phyloP scores from a whole-genome alignment of 2,888 invertebrate genomes.

The Blera fallax region DNA sequence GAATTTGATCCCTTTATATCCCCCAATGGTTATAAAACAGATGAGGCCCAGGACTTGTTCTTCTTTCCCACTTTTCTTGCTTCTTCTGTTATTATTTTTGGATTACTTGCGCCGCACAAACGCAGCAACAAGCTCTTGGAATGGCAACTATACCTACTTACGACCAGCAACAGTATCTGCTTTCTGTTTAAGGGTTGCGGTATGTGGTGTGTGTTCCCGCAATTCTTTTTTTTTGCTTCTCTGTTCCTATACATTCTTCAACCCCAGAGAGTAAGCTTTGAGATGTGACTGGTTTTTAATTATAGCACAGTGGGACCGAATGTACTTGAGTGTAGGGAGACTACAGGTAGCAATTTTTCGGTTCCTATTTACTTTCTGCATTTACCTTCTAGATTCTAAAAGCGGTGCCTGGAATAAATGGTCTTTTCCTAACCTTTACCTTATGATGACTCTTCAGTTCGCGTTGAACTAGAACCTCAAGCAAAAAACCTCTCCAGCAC shows the following conservation, averaged over 20 bases:
- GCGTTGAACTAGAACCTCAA: no score
- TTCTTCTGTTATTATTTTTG: conserved; percentile 64
- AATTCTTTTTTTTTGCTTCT: conserved; percentile 53
- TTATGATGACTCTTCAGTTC: no score
- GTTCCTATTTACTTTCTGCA: no score
- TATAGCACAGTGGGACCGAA: conserved; percentile 41
- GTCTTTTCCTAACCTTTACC: no score
- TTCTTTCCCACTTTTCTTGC: conserved; percentile 48
- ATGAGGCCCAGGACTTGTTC: conserved; percentile 69
- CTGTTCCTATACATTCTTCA: conserved; percentile 24
- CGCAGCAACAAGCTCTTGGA: conserved; percentile 67
- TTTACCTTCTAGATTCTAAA: no score
- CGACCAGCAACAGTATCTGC: conserved; percentile 53
- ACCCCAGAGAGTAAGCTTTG: conserved; percentile 39
- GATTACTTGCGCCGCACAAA: conserved; percentile 67
- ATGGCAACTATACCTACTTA: conserved; percentile 35
- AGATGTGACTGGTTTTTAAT: conserved; percentile 51
- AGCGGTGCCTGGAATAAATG: no score
- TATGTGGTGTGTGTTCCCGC: conserved; percentile 25
- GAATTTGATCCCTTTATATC: conserved; percentile 72
- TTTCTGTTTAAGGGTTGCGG: conserved; percentile 43
- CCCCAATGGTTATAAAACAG: conserved; percentile 72
- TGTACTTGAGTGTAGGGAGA: background rate
- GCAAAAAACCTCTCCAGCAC: no score
- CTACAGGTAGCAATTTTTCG: no score